These are phyloP conservation scores for Limenitis camilla DNA, from an alignment of 2,888 invertebrate species.

Conservation along the genomic window DNA sequence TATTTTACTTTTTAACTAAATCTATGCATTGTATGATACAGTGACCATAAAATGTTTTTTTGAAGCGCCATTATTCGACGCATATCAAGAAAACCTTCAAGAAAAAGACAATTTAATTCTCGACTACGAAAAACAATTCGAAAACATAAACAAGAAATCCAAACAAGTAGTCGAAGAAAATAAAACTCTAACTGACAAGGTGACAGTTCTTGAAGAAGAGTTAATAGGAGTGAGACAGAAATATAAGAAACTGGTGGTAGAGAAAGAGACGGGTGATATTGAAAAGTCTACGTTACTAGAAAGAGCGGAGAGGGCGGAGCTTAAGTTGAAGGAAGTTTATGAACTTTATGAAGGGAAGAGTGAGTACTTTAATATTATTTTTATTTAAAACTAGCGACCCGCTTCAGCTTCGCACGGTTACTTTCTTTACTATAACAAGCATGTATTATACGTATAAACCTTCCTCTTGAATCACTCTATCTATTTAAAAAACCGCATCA, in stretches of 20 bases:
- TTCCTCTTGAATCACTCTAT: too few species aligned
- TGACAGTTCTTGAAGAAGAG: slow-evolving; percentile 48
- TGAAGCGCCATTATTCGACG: slow-evolving; percentile 80
- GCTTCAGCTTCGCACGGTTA: too few species aligned
- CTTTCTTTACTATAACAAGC: too few species aligned
- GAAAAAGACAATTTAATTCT: slow-evolving; percentile 84
- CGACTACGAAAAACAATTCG: slow-evolving; percentile 81
- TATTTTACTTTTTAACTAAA: background rate
- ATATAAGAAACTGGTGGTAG: slow-evolving; percentile 54
- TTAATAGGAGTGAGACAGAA: slow-evolving; percentile 52
- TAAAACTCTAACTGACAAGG: slow-evolving; percentile 70
- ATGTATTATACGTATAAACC: too few species aligned
- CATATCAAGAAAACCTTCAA: slow-evolving; percentile 84
- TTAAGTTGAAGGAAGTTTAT: slow-evolving; percentile 82
- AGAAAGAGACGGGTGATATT: slow-evolving; percentile 62
- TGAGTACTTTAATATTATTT: slow-evolving; percentile 52
- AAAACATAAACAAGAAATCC: slow-evolving; percentile 80
- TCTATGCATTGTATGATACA: background rate
- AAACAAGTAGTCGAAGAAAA: slow-evolving; percentile 83
- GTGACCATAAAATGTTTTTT: too few species aligned
- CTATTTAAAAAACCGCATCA: too few species aligned
- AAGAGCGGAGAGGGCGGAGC: slow-evolving; percentile 80
- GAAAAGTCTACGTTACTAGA: slow-evolving; percentile 72
- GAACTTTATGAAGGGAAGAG: slow-evolving; percentile 83
- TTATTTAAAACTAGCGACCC: too few species aligned